These are phyloP conservation scores for Micromys minutus DNA, from an alignment of 2,113 vertebrate species.

Conservation along the genomic window DNA sequence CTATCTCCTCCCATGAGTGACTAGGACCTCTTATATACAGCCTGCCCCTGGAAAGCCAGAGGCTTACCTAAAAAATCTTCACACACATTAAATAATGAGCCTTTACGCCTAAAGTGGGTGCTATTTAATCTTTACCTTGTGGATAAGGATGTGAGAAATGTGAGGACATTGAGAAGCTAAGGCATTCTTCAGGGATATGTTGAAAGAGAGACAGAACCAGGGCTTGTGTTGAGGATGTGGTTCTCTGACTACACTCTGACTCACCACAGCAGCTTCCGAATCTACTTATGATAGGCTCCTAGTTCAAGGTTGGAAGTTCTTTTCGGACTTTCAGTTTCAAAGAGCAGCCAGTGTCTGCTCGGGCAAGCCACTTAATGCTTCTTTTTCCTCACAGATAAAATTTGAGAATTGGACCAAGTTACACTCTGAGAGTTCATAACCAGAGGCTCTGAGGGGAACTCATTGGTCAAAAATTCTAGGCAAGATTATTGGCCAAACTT, in stretches of 20 bases:
- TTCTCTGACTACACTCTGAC: background rate
- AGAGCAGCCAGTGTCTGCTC: background rate
- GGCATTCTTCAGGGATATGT: background rate
- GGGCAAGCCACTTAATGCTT: background rate
- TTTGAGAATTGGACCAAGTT: background rate
- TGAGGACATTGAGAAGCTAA: background rate
- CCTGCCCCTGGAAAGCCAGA: background rate
- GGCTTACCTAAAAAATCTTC: background rate
- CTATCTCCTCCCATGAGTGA: too few relatives aligned
- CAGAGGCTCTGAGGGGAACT: background rate
- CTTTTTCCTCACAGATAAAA: slow-evolving; percentile 39
- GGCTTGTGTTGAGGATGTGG: slow-evolving; percentile 23
- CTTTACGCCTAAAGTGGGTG: background rate
- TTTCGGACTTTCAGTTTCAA: slow-evolving; percentile 8
- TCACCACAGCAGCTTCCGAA: background rate
- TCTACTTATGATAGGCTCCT: background rate
- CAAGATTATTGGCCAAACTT: background rate
- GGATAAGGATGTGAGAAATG: background rate
- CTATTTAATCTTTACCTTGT: background rate
- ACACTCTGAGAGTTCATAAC: background rate
- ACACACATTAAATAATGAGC: background rate
- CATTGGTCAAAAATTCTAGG: background rate
- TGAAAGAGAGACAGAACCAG: background rate
- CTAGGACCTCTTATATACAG: background rate
- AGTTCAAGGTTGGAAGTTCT: background rate